Evolutionary conservation across 2,888 invertebrate species (phyloP).

Genomic region (Oxycera nigricornis): DNA sequence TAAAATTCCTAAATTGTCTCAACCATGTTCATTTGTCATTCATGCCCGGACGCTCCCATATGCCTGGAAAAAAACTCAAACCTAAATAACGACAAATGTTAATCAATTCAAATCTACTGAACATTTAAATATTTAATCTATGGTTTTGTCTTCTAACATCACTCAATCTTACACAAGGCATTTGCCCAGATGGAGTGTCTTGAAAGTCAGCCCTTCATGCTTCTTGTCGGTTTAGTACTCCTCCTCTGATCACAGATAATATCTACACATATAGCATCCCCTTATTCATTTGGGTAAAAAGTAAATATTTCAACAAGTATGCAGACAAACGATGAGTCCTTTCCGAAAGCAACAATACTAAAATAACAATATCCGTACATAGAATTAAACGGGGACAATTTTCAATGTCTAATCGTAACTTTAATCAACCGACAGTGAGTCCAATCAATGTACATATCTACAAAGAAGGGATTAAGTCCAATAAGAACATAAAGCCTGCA

Average conservation of each 20-base stretch:
- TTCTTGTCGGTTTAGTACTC: too few species aligned
- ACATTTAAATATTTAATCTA: neutral
- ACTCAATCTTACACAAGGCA: too few species aligned
- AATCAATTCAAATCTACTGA: slow-evolving; percentile 6
- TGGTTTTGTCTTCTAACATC: too few species aligned
- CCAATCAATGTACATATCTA: too few species aligned
- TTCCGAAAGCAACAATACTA: neutral
- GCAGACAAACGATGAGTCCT: slow-evolving; percentile 7
- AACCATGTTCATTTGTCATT: too few species aligned
- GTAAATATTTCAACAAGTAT: slow-evolving; percentile 37
- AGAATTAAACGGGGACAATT: neutral
- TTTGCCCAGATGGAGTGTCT: too few species aligned
- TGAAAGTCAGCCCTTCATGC: too few species aligned
- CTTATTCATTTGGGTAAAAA: neutral
- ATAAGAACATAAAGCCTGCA: neutral
- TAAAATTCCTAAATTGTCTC: too few species aligned
- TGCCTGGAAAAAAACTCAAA: too few species aligned
- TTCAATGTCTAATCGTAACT: slow-evolving; percentile 29
- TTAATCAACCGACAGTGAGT: slow-evolving; percentile 23
- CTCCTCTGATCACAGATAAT: too few species aligned
- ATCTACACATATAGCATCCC: neutral
- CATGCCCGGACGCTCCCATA: too few species aligned
- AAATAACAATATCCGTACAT: slow-evolving; percentile 2
- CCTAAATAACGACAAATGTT: too few species aligned
- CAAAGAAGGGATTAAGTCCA: neutral